A percentile compares a stretch with the other conserved stretches of the same genome.
These are phyloP conservation scores for Sebastes ruberrimus DNA, from an alignment of 2,797 vertebrate species.

Conservation along the genomic window DNA sequence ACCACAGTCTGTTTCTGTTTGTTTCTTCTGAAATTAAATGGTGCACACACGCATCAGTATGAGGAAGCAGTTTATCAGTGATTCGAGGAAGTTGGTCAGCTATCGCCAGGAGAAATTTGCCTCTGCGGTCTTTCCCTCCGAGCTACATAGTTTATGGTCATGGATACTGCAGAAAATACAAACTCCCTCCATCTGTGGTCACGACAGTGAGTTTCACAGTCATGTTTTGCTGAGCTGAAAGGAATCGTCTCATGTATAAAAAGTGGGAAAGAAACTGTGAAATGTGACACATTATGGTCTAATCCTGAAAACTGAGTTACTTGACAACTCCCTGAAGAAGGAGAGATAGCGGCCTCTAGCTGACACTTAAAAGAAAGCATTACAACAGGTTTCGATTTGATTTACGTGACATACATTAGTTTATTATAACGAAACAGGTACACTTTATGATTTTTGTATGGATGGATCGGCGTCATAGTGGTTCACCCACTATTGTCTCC, in stretches of 20 bases:
- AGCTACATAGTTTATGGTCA: not conserved
- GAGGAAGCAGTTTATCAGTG: slow-evolving; percentile 38
- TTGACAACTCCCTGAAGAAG: not conserved
- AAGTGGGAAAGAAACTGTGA: not conserved
- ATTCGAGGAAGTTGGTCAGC: slow-evolving; percentile 27
- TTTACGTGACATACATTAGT: slow-evolving; percentile 2
- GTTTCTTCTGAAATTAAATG: not conserved
- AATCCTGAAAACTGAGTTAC: not conserved
- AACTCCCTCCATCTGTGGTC: not conserved
- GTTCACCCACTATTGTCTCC: not conserved
- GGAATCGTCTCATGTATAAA: not conserved
- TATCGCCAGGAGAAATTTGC: slow-evolving; percentile 12
- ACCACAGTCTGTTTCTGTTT: not conserved
- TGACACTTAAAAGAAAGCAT: not conserved
- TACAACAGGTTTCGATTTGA: not conserved
- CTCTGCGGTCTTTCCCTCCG: not conserved
- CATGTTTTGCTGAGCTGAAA: not conserved
- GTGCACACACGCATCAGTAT: not conserved
- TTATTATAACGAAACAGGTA: slow-evolving; percentile 27
- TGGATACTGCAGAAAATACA: not conserved
- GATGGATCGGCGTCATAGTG: not conserved
- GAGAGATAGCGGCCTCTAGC: slow-evolving; percentile 16
- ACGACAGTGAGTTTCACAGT: not conserved
- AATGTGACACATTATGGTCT: not conserved
- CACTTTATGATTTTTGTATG: not conserved